Base-by-base conservation (phyloP, 2,888 invertebrate species). In the Drosophila nr. medialis region DNA sequence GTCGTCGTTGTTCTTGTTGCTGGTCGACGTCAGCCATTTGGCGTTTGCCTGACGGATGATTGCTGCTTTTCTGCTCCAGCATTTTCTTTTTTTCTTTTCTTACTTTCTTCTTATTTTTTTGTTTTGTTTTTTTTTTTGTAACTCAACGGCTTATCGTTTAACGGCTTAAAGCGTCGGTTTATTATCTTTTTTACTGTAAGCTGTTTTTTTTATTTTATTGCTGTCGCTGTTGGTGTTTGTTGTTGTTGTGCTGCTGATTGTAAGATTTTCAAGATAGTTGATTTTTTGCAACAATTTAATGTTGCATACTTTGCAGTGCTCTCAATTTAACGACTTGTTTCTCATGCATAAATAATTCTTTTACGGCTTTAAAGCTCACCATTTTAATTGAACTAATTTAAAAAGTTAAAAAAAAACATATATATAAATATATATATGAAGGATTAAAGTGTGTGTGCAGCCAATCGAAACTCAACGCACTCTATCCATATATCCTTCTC, bases 371-470 rank as follows among this genome's bases (percentile, higher is more conserved):
- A 59, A 63, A 53, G 53, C 59, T 75, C 64, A 27, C 38, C 21
- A 32, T 56, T 45, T 30, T 21, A 13, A 24, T 75, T 73, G 60
- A 85, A 83, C 72, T 79, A 75, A 73, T 80, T 81, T 71, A 79
- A 75, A 88, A 85, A 85, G 85, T 81, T 80, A 74, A 45, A 21
- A 45, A 13, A 45, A 4, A 10, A 10, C 10, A 40, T 40, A 10
- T 10, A 4, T 40, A 40, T n/a, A 40, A 5, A 13, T 34, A 15
- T 15, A 18, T 18, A 18, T 40, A 40, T n/a, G 0, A 6, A 36
- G 15, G 7, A 8, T n/a, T 0, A n/a, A n/a, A 10, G 40, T 71
- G 68, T 81, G 86, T 84, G 82, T 53, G 49, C 34, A 30, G 24
- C 55, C 24, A 59, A 54, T 13, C 34, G 32, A 59, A 73, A 68